Evolutionary conservation across 2,797 vertebrate genomes (phyloP).

Genomic region (Sebastiscus tertius): DNA sequence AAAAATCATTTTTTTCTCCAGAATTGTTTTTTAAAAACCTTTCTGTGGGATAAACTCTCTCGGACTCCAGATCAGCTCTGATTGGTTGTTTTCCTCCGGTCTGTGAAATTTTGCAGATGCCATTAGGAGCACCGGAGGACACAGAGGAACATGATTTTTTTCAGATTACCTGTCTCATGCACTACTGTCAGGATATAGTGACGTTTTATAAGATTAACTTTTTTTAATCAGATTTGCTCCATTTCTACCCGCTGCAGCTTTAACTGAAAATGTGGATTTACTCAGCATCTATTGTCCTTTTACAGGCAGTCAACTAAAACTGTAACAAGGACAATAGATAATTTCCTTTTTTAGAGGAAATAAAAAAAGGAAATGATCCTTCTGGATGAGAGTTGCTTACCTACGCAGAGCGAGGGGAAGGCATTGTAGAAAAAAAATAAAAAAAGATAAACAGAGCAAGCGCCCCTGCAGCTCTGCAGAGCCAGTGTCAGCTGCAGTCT

Average conservation of each 20-base stretch:
- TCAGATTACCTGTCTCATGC: too few relatives aligned
- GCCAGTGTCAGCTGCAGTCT: slow-evolving; percentile 27
- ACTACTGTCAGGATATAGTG: too few relatives aligned
- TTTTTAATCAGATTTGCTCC: too few relatives aligned
- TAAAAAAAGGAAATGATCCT: neutral
- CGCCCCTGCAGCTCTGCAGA: slow-evolving; percentile 50
- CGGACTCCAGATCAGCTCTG: neutral
- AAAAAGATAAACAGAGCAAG: neutral
- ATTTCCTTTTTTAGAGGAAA: too few relatives aligned
- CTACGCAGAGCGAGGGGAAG: neutral
- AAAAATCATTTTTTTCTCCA: neutral
- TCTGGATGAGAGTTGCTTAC: slow-evolving; percentile 19
- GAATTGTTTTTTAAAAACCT: neutral
- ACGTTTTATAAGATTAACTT: too few relatives aligned
- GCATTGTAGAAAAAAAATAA: neutral
- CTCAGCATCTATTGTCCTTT: neutral
- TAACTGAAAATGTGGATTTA: neutral
- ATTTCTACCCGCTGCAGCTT: too few relatives aligned
- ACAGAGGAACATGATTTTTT: too few relatives aligned
- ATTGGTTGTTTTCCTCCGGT: too few relatives aligned
- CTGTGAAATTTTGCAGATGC: too few relatives aligned
- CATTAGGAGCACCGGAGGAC: too few relatives aligned
- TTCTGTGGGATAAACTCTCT: neutral
- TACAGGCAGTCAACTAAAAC: neutral
- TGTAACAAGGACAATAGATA: too few relatives aligned